phyloP scores from a whole-genome alignment of 2,113 vertebrate genomes.

The Parus major region DNA sequence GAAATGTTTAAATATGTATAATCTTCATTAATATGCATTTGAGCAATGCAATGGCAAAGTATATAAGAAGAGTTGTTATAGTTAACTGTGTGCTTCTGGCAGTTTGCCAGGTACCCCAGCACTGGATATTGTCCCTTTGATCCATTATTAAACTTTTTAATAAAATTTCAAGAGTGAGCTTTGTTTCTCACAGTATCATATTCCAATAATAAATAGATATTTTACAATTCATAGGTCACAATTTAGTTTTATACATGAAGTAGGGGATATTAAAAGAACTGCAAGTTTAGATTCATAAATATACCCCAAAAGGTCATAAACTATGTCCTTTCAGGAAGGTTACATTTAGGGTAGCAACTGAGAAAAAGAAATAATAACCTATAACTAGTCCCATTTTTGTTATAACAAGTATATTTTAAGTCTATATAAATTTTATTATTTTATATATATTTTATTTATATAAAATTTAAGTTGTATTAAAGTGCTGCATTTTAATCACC shows the following conservation, averaged over 20 bases:
- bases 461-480: not conserved
- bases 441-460: too few relatives aligned
- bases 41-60: not conserved
- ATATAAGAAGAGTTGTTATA: not conserved
- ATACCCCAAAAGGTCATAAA: not conserved
- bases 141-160: too few relatives aligned
- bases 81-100: too few relatives aligned
- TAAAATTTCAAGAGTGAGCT: too few relatives aligned
- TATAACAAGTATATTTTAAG: not conserved
- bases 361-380: not conserved
- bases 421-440: too few relatives aligned
- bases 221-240: not conserved
- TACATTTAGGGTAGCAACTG: not conserved
- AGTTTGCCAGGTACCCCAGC: too few relatives aligned
- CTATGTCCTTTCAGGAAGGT: not conserved
- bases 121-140: too few relatives aligned
- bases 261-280: not conserved
- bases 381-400: not conserved
- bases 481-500: not conserved
- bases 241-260: not conserved
- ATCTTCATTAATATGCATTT: not conserved
- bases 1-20: not conserved
- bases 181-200: not conserved
- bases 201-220: not conserved
- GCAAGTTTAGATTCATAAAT: not conserved